phyloP scores from a whole-genome alignment of 1,140 invertebrate genomes.

The Ceratitis capitata region DNA sequence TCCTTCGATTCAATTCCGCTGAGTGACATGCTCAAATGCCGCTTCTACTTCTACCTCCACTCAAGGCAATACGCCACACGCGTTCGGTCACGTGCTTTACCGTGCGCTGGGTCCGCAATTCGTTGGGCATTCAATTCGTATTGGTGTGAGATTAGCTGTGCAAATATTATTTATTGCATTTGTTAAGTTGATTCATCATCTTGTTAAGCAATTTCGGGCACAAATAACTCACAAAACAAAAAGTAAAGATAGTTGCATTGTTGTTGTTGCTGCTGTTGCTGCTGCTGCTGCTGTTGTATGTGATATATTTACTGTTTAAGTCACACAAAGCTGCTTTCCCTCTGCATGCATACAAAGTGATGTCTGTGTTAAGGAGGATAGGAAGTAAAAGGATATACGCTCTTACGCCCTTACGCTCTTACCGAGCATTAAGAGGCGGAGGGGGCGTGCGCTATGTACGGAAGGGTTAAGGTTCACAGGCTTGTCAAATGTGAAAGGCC shows the following conservation, averaged over 20 bases:
- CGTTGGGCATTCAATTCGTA: conserved; percentile 32
- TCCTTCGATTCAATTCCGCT: not conserved
- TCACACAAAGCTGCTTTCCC: no score
- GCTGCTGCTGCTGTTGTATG: no score
- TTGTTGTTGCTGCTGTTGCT: not conserved
- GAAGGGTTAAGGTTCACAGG: not conserved
- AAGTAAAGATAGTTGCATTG: not conserved
- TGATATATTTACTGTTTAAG: no score
- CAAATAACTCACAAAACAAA: not conserved
- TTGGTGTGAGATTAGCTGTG: conserved; percentile 50
- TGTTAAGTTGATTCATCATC: conserved; percentile 53
- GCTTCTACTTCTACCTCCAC: not conserved
- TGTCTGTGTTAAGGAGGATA: not conserved
- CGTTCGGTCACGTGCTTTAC: conserved; percentile 9
- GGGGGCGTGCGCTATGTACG: not conserved
- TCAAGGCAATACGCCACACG: not conserved
- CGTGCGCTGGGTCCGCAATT: conserved; percentile 48
- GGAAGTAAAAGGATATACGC: not conserved
- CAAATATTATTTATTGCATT: conserved; percentile 65
- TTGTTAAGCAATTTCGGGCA: conserved; percentile 49
- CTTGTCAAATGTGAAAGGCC: conserved; percentile 26
- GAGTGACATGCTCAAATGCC: not conserved
- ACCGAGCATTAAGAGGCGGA: not conserved
- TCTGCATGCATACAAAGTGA: no score
- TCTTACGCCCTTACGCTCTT: no score